Conservation (phyloP, 1,140 invertebrate genomes). For the Diploscapter pachys region DNA sequence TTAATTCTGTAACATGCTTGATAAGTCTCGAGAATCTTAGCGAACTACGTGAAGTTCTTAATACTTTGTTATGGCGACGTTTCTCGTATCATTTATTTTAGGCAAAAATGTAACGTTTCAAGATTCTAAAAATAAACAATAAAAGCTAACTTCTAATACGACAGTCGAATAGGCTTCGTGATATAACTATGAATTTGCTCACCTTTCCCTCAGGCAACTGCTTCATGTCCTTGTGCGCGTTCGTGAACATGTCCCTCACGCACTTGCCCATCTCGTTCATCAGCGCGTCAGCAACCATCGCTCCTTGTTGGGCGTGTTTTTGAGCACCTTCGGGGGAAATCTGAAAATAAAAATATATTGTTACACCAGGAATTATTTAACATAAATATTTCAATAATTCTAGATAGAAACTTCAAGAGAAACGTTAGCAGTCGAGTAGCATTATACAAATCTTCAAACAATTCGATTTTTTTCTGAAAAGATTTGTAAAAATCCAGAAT, state of each 20-base stretch:
- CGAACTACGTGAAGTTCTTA: too few relatives aligned
- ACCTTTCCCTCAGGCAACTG: constrained; percentile 8
- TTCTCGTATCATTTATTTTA: too few relatives aligned
- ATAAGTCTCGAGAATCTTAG: too few relatives aligned
- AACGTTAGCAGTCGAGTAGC: too few relatives aligned
- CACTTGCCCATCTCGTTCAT: constrained; percentile 29
- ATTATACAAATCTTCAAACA: too few relatives aligned
- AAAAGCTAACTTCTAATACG: background rate
- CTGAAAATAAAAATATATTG: constrained; percentile 4
- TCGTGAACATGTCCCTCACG: constrained; percentile 7
- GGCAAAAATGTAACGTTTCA: background rate
- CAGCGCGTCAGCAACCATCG: constrained; percentile 28
- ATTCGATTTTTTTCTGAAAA: too few relatives aligned
- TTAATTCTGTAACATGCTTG: too few relatives aligned
- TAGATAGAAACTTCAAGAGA: background rate
- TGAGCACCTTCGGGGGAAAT: constrained; percentile 16
- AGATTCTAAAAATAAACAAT: constrained; percentile 6
- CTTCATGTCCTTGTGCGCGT: constrained; percentile 14
- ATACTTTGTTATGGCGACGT: too few relatives aligned
- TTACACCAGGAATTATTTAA: background rate
- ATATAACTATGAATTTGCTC: background rate
- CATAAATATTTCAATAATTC: constrained; percentile 1
- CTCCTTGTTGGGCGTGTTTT: constrained; percentile 20
- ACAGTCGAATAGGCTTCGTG: background rate
- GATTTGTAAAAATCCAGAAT: too few relatives aligned